phyloP scores from a whole-genome alignment of 2,113 vertebrate species.

The Potamarius usumacintae region DNA sequence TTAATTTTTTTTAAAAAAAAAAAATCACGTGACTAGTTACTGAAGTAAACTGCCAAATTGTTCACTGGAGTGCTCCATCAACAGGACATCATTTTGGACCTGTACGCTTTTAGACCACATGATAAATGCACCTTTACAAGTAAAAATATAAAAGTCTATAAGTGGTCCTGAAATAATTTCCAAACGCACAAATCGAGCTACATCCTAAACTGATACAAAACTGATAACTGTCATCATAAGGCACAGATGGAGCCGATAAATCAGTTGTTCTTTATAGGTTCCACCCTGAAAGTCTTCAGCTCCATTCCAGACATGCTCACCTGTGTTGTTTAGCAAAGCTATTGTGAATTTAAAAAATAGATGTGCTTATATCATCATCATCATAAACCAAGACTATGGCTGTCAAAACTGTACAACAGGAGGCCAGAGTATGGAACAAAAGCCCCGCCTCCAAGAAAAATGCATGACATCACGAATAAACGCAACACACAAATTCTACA shows the following conservation, averaged over 20 bases:
- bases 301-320: background rate
- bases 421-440: background rate
- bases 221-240: background rate
- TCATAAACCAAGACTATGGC: background rate
- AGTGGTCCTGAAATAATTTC: background rate
- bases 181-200: background rate
- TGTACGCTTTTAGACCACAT: background rate
- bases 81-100: background rate
- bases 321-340: background rate
- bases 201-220: background rate
- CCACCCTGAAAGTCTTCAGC: background rate
- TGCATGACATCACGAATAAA: background rate
- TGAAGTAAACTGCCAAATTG: background rate
- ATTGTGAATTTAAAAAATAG: background rate
- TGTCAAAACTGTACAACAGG: background rate
- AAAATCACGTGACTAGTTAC: background rate
- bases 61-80: background rate
- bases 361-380: background rate
- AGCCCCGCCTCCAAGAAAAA: background rate
- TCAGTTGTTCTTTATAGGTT: background rate
- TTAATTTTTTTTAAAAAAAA: too few relatives aligned
- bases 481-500: too few relatives aligned
- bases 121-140: background rate
- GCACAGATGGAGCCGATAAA: background rate
- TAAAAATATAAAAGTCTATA: background rate